These are phyloP conservation scores for Rotaria sp. DNA, from an alignment of 2,888 invertebrate species.

Conservation along the genomic window DNA sequence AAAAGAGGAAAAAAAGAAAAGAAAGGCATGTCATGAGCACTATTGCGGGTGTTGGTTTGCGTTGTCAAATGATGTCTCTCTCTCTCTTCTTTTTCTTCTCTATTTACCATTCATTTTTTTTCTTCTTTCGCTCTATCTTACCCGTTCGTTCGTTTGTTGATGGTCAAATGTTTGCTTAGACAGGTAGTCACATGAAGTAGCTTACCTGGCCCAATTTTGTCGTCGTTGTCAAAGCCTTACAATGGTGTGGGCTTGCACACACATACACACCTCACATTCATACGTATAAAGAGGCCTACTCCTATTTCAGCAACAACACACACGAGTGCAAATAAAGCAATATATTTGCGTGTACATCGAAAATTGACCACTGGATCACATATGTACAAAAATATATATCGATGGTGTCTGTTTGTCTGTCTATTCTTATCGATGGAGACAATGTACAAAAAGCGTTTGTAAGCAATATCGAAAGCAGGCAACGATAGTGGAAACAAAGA, in stretches of 20 bases:
- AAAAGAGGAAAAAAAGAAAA: neutral
- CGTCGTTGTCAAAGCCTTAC: neutral
- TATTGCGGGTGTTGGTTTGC: neutral
- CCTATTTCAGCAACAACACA: neutral
- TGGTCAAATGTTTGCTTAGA: conserved; percentile 21
- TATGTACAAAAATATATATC: neutral
- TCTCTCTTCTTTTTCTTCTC: neutral
- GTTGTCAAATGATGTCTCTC: neutral
- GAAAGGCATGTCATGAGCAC: neutral
- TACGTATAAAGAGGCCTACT: neutral
- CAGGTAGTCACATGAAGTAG: neutral
- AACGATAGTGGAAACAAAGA: neutral
- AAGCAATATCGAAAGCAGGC: conserved; percentile 6
- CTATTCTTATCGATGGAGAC: neutral
- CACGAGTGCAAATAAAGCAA: neutral
- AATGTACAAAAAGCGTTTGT: neutral
- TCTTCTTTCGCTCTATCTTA: neutral
- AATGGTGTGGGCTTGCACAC: neutral
- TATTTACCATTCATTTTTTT: neutral
- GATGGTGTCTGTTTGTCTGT: conserved; percentile 5
- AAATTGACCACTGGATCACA: neutral
- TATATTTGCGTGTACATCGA: neutral
- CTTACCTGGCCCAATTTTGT: neutral
- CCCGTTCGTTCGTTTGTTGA: neutral
- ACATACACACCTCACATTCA: neutral